phyloP scores from a whole-genome alignment of 2,888 invertebrate genomes.

The Erebia epiphron region DNA sequence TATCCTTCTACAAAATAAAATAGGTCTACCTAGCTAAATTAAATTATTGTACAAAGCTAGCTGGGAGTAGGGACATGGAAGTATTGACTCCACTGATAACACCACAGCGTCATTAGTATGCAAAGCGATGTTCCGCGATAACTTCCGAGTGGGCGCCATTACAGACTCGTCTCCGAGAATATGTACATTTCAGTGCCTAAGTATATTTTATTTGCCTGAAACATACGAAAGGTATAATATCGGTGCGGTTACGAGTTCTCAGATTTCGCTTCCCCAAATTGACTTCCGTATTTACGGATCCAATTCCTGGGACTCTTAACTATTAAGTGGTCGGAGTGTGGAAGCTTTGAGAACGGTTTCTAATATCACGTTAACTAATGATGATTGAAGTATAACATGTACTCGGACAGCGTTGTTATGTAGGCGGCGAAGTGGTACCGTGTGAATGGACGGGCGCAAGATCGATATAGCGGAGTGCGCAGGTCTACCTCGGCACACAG shows the following conservation, averaged over 20 bases:
- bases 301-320: slow-evolving; percentile 53
- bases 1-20: background rate
- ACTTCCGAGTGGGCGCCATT: slow-evolving; percentile 61
- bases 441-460: slow-evolving; percentile 71
- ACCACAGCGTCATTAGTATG: slow-evolving; percentile 72
- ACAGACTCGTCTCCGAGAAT: slow-evolving; percentile 29
- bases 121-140: slow-evolving; percentile 65
- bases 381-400: slow-evolving; percentile 73
- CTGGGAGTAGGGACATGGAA: slow-evolving; percentile 24
- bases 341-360: slow-evolving; percentile 57
- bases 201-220: slow-evolving; percentile 23
- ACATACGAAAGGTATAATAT: slow-evolving; percentile 10
- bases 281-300: slow-evolving; percentile 47
- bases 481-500: slow-evolving; percentile 65
- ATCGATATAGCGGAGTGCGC: slow-evolving; percentile 79
- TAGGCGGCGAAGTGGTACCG: slow-evolving; percentile 70
- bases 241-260: background rate
- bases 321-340: slow-evolving; percentile 60
- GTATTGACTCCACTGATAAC: slow-evolving; percentile 48
- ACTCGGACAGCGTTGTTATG: slow-evolving; percentile 62
- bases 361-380: slow-evolving; percentile 76
- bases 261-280: slow-evolving; percentile 33
- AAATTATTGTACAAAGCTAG: background rate
- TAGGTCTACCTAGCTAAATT: background rate
- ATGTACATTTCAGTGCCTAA: slow-evolving; percentile 23